Evolutionary conservation across 1,140 invertebrate genomes (phyloP).

Genomic region (Ridgeia piscesae): DNA sequence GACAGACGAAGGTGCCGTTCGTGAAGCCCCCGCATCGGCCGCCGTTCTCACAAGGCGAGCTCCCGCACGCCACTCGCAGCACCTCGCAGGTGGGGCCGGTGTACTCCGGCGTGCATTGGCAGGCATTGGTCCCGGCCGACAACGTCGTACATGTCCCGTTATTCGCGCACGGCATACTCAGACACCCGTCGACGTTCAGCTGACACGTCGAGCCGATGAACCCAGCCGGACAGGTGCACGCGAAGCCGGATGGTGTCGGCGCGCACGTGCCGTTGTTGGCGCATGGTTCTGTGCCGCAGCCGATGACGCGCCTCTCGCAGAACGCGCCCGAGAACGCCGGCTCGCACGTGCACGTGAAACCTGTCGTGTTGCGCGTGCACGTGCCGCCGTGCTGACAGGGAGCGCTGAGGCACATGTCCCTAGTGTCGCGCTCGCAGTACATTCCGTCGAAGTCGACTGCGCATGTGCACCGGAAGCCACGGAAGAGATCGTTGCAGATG

Average conservation of each 20-base stretch:
- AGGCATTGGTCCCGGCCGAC: neutral
- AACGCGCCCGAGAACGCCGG: neutral
- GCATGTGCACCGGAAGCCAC: neutral
- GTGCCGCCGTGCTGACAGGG: slow-evolving; percentile 13
- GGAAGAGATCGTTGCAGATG: neutral
- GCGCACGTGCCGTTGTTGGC: slow-evolving; percentile 74
- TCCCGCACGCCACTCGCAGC: neutral
- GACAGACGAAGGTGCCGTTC: neutral
- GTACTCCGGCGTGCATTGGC: neutral
- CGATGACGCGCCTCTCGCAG: neutral
- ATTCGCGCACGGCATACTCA: slow-evolving; percentile 74
- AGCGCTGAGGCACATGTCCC: neutral
- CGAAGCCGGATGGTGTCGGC: slow-evolving; percentile 66
- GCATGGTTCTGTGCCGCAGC: slow-evolving; percentile 64
- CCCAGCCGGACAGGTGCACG: slow-evolving; percentile 31
- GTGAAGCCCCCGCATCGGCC: neutral
- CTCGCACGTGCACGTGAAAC: neutral
- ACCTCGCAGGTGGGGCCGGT: neutral
- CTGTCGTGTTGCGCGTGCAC: neutral
- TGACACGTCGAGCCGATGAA: slow-evolving; percentile 34
- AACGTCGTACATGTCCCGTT: neutral
- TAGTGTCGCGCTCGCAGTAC: neutral
- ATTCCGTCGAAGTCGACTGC: neutral
- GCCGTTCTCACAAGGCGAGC: neutral
- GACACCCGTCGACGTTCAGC: slow-evolving; percentile 70